phyloP scores from a whole-genome alignment of 2,888 invertebrate genomes.

The Fabriciana adippe region DNA sequence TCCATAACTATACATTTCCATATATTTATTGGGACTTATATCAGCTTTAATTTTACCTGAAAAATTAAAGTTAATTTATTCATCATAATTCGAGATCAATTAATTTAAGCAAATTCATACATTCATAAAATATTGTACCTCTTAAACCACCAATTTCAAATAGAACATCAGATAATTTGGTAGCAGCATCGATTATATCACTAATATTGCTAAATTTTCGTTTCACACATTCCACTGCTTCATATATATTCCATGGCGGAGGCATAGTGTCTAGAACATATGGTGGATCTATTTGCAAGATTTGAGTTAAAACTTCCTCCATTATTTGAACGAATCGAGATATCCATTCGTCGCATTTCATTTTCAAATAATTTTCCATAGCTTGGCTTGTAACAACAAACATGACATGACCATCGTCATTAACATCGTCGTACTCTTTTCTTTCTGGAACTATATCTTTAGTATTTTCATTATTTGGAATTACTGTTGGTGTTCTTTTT shows the following conservation, averaged over 20 bases:
- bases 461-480: neutral
- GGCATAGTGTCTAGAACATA: constrained; percentile 48
- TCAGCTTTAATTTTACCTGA: constrained; percentile 73
- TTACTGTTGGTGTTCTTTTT: neutral
- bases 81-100: constrained; percentile 9
- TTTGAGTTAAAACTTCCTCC: constrained; percentile 64
- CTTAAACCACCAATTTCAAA: constrained; percentile 52
- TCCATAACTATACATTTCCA: constrained; percentile 80
- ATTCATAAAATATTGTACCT: constrained; percentile 48
- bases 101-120: neutral
- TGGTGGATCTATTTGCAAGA: constrained; percentile 53
- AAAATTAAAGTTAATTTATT: constrained; percentile 48
- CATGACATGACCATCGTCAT: constrained; percentile 48
- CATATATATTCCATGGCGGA: constrained; percentile 65
- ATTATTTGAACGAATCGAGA: constrained; percentile 69
- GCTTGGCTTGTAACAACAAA: constrained; percentile 53
- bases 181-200: constrained; percentile 54
- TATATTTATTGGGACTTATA: constrained; percentile 70
- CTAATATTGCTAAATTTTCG: constrained; percentile 49
- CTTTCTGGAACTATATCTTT: neutral
- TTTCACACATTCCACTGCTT: constrained; percentile 61
- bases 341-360: constrained; percentile 65
- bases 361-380: constrained; percentile 59
- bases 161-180: constrained; percentile 54
- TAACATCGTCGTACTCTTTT: constrained; percentile 1